Evolutionary conservation across 2,113 vertebrate genomes (phyloP).

Genomic region (Nycticorax nycticorax): DNA sequence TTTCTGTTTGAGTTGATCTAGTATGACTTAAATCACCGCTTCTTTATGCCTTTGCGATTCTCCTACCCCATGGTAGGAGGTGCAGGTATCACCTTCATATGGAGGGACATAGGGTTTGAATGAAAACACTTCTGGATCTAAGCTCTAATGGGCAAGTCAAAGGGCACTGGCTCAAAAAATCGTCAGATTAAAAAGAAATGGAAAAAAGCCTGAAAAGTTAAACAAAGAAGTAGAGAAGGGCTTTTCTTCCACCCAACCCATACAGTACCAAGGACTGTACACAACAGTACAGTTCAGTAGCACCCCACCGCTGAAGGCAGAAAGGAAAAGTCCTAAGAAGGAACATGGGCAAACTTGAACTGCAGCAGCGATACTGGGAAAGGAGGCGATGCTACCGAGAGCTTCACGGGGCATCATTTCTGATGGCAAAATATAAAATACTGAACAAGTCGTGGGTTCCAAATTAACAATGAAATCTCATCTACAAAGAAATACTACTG

Average conservation of each 20-base stretch:
- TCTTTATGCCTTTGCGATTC: neutral
- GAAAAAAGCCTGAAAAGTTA: neutral
- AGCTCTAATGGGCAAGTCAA: neutral
- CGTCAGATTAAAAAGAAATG: neutral
- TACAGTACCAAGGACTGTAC: neutral
- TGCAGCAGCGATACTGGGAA: accelerated
- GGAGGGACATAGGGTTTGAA: neutral
- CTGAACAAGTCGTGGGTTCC: neutral
- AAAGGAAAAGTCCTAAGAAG: neutral
- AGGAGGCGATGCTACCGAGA: neutral
- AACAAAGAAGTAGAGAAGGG: neutral
- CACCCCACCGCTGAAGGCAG: neutral
- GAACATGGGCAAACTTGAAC: neutral
- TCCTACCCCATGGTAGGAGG: neutral
- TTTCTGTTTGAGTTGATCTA: neutral
- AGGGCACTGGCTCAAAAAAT: neutral
- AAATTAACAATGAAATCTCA: neutral
- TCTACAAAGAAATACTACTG: neutral
- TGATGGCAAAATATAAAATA: neutral
- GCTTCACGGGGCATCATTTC: neutral
- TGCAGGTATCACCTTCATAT: neutral
- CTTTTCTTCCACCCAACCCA: neutral
- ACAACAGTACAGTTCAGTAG: accelerated
- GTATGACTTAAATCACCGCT: neutral
- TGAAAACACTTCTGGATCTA: neutral